phyloP scores from a whole-genome alignment of 2,113 vertebrate species.

The Nerophis lumbriciformis region DNA sequence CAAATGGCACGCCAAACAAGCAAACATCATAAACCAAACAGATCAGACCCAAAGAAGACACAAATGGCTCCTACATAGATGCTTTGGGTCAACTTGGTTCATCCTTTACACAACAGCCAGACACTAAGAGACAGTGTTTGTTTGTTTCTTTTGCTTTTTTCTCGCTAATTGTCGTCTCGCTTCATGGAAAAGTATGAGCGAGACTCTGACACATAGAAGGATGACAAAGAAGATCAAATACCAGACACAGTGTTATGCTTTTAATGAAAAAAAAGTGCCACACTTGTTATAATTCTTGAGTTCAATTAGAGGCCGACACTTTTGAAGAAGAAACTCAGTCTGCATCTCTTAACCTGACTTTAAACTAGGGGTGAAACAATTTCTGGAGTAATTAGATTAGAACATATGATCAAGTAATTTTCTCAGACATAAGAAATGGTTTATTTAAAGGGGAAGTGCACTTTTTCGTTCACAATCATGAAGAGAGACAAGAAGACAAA shows the following conservation, averaged over 20 bases:
- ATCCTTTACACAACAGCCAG: slow-evolving; percentile 20
- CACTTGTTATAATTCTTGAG: slow-evolving; percentile 14
- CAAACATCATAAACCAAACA: too few species aligned
- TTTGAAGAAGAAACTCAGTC: slow-evolving; percentile 28
- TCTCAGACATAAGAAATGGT: too few species aligned
- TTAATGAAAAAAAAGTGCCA: slow-evolving; percentile 41
- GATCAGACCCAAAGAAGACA: too few species aligned
- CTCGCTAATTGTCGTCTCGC: neutral
- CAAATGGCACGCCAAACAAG: too few species aligned
- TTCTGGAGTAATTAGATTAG: too few species aligned
- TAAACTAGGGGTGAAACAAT: too few species aligned
- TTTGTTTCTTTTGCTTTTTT: neutral
- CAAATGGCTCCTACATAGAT: neutral
- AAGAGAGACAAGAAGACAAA: too few species aligned
- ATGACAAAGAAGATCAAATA: slow-evolving; percentile 28
- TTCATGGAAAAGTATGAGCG: slow-evolving; percentile 5
- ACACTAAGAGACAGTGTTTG: neutral
- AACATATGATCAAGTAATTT: too few species aligned
- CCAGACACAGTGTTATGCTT: slow-evolving; percentile 31
- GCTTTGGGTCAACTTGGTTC: neutral
- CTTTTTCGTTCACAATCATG: too few species aligned
- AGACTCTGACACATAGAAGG: slow-evolving; percentile 4
- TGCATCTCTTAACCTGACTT: slow-evolving; percentile 5
- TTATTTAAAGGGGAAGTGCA: too few species aligned
- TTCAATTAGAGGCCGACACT: slow-evolving; percentile 27